Percentiles rank a stretch among this genome's conserved stretches.
Evolutionary conservation across 2,888 invertebrate genomes (phyloP).

Genomic region (Sclerodermus sp.): DNA sequence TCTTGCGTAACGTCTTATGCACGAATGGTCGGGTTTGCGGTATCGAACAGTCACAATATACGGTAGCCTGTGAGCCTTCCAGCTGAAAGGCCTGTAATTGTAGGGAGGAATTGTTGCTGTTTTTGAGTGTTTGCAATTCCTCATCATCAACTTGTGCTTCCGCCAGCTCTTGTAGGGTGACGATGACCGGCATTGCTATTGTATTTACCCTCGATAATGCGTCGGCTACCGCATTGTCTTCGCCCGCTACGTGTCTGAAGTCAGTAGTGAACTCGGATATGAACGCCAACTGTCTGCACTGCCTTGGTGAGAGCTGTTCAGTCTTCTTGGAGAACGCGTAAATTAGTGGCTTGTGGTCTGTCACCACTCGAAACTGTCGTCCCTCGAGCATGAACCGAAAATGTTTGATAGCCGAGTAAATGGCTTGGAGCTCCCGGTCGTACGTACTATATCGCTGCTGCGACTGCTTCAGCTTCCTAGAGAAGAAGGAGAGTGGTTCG

Average conservation of each 20-base stretch:
- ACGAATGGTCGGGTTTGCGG: constrained; percentile 19
- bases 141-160: no score
- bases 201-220: neutral
- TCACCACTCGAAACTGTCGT: constrained; percentile 9
- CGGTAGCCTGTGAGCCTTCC: no score
- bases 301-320: constrained; percentile 10
- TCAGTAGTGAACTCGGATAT: neutral
- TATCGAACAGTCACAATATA: no score
- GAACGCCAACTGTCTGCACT: constrained; percentile 3
- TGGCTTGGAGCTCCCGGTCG: no score
- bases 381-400: constrained; percentile 15
- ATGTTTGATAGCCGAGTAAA: constrained; percentile 3
- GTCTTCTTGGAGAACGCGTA: neutral
- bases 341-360: constrained; percentile 15
- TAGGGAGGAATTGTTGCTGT: no score
- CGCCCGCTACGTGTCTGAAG: neutral
- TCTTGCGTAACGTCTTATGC: constrained; percentile 15
- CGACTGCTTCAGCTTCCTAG: no score
- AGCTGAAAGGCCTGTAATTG: no score
- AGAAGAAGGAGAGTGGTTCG: no score
- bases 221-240: constrained; percentile 1
- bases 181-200: neutral
- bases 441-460: neutral
- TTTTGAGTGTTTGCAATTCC: no score
- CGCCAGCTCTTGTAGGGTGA: no score